Evolutionary conservation across 2,888 invertebrate species (phyloP).

Genomic region (Mayetiola destructor): DNA sequence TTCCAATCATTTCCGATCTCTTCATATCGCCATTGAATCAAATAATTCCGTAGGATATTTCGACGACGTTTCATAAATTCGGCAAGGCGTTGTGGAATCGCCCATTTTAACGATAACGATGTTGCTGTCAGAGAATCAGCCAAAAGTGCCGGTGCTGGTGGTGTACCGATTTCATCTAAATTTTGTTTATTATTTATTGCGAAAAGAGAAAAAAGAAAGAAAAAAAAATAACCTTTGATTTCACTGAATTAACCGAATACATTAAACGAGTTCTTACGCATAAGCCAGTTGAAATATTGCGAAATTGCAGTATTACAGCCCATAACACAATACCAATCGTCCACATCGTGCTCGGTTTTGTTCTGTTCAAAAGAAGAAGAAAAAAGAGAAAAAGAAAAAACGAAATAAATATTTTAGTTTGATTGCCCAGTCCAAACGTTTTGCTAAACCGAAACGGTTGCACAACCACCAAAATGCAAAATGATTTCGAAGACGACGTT

Average conservation of each 20-base stretch:
- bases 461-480: not conserved
- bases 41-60: constrained; percentile 39
- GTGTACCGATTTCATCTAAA: constrained; percentile 49
- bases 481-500: constrained; percentile 35
- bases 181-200: not conserved
- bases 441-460: not conserved
- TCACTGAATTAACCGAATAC: not conserved
- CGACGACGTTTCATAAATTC: constrained; percentile 38
- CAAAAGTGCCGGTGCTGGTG: constrained; percentile 60
- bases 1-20: constrained; percentile 62
- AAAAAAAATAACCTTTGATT: too few relatives aligned
- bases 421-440: not conserved
- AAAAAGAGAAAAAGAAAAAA: constrained; percentile 16
- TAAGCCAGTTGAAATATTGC: constrained; percentile 54
- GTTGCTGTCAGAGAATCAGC: constrained; percentile 62
- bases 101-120: constrained; percentile 68
- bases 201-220: not conserved
- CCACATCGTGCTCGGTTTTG: constrained; percentile 50
- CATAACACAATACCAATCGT: constrained; percentile 62
- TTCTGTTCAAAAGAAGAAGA: constrained; percentile 40
- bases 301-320: constrained; percentile 70
- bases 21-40: constrained; percentile 65
- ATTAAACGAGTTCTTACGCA: constrained; percentile 37
- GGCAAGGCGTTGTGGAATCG: constrained; percentile 38
- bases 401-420: constrained; percentile 14